Evolutionary conservation across 2,113 vertebrate genomes (phyloP).

Genomic region (Pollachius pollachius): DNA sequence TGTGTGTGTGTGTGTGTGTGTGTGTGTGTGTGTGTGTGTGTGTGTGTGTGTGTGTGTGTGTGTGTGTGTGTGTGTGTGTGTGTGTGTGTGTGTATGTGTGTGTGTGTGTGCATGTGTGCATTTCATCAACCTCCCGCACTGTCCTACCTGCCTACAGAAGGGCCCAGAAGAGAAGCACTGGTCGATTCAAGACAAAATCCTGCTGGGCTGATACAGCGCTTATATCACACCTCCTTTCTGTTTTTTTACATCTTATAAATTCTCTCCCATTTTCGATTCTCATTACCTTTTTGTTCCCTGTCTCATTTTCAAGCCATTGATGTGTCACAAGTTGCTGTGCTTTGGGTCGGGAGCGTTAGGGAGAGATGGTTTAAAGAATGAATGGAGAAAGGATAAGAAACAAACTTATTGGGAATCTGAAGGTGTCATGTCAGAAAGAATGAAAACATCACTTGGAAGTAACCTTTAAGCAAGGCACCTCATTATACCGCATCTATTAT

Average conservation of each 20-base stretch:
- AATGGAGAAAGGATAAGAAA: conserved; percentile 45
- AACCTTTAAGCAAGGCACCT: conserved; percentile 66
- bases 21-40: conserved; percentile 4
- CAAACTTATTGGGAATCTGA: conserved; percentile 43
- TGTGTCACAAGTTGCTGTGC: conserved; percentile 49
- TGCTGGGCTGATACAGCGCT: conserved; percentile 54
- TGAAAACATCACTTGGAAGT: conserved; percentile 59
- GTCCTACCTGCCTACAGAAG: no score
- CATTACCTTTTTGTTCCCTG: conserved; percentile 57
- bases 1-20: conserved; percentile 25
- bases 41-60: conserved; percentile 25
- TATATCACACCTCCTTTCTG: conserved; percentile 42
- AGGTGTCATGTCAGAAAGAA: conserved; percentile 61
- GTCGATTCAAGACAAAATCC: conserved; percentile 25
- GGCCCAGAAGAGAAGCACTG: no score
- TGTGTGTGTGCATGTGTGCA: conserved; percentile 1
- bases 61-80: conserved; percentile 2
- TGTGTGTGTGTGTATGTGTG: conserved; percentile 25
- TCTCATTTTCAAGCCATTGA: conserved; percentile 65
- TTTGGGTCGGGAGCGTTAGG: conserved; percentile 1
- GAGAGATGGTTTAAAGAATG: conserved; percentile 37
- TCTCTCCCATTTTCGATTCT: conserved; percentile 28
- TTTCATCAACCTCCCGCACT: no score
- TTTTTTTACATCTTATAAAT: conserved; percentile 21
- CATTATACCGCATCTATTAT: conserved; percentile 65